These are phyloP conservation scores for Isaurus tuberculatus DNA, from an alignment of 92 coral and sea anemone genomes.

Conservation along the genomic window DNA sequence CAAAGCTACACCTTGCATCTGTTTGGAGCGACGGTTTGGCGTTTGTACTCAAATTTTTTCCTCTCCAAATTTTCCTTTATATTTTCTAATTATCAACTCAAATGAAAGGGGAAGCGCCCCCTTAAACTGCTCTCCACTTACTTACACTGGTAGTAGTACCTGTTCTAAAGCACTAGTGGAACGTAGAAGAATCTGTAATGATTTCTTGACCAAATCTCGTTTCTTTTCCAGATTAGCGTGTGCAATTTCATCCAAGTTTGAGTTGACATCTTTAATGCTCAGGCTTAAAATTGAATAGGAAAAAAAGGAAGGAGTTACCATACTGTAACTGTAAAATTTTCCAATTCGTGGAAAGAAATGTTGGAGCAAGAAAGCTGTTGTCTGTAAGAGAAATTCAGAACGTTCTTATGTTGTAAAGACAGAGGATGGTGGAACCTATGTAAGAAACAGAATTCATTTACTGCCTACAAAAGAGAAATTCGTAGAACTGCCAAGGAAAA, in stretches of 20 bases:
- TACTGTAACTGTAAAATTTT: too few relatives aligned
- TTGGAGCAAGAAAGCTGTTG: constrained; percentile 4
- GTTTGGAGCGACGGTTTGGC: too few relatives aligned
- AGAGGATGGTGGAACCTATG: too few relatives aligned
- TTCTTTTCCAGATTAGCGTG: constrained; percentile 84
- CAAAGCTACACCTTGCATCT: too few relatives aligned
- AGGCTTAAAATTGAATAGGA: constrained; percentile 44
- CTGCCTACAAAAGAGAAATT: too few relatives aligned
- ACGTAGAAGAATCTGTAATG: constrained; percentile 83
- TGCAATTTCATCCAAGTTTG: constrained; percentile 88
- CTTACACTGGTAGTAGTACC: constrained; percentile 43
- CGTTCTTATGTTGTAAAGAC: background rate
- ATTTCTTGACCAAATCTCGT: constrained; percentile 80
- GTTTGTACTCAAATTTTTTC: too few relatives aligned
- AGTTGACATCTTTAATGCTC: constrained; percentile 79
- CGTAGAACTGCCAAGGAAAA: too few relatives aligned
- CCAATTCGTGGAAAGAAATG: background rate
- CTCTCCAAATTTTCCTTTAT: too few relatives aligned
- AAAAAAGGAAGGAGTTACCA: constrained; percentile 32
- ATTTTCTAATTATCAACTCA: too few relatives aligned
- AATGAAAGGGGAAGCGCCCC: too few relatives aligned
- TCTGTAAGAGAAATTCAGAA: background rate
- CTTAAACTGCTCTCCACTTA: too few relatives aligned
- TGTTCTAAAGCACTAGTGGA: constrained; percentile 96
- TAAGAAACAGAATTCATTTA: too few relatives aligned